Evolutionary conservation across 1,140 invertebrate species (phyloP), one percentile per base, ranked within the genome.

Genomic region (Eulimnadia texana): DNA sequence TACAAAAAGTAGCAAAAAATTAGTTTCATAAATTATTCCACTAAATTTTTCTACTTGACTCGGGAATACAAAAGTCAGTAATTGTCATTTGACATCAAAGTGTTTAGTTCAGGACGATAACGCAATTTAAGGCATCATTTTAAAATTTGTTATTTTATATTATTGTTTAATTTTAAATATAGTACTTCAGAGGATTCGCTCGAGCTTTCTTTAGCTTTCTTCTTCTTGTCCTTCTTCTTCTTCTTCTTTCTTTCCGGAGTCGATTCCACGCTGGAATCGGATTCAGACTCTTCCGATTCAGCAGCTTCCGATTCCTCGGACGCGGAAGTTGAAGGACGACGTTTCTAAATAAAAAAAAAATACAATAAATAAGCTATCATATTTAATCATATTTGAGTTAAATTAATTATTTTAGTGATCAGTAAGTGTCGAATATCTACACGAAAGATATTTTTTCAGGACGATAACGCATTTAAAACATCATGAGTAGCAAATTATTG

Each of bases 171-270:
- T 42, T 42, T 42, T 16, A 6, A 16, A 42, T 42, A 9, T 13
- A 50, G 13, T 11, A 60, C 61, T 76, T 78, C 54, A 72, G 76
- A 57, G 62, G 76, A 76, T 22, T 76, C 74, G 52, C 72, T 73
- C 0, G 69, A 71, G 1, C 72, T 72, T 66, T 80, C 74, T 72
- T 80, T 76, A 66, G 76, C 73, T 62, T 77, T 63, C 58, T 74
- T 79, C 66, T 72, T 76, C 65, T 65, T 69, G 63, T 68, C 70
- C 25, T 72, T 75, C 70, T 47, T 71, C 57, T 74, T 75, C 60
- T 73, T 76, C 25, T 71, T 73, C 58, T 76, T 74, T 42, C 82
- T 80, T 22, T 82, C 80, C 0, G 80, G 82, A 70, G 79, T 82
- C 1, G 80, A 81, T 27, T 61, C 60, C 23, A 57, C 55, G 28